Base-by-base conservation (phyloP, 2,888 invertebrate species). In the Andrena bucephala region DNA sequence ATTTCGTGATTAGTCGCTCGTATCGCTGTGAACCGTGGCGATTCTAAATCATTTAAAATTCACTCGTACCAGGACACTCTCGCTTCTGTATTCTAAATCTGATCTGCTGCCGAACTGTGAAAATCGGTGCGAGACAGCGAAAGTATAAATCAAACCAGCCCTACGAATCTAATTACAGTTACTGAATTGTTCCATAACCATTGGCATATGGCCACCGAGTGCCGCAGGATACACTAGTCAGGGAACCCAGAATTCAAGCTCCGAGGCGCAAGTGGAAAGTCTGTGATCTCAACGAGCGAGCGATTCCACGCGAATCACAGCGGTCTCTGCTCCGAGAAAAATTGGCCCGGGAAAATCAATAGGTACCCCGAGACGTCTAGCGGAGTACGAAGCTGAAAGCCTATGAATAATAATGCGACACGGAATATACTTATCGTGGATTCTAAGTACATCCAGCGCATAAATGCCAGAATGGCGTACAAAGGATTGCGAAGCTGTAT, bases 351-450 rank as follows among this genome's bases (percentile, higher is more conserved):
- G 69, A 81, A 66, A 71, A 85, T 84, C 85, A 70, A 84, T 81
- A 74, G 36, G 62, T 33, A 48, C 63, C 27, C 29, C 59, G 72
- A 48, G 62, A 86, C 59, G 79, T 75, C 73, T 68, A 52, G 24
- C 73, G 60, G 72, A 63, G 82, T 77, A 77, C n/a, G 77, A 75
- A 80, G 70, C 36, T 70, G 73, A 72, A 72, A 70, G 75, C 71
- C 74, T 79, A 82, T 86, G 87, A 88, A 88, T 88, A 87, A 84
- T 86, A 87, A 88, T 83, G 84, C 72, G 78, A 81, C 81, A 66
- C 77, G 82, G 72, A 75, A 72, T 77, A 81, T 77, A 77, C 81
- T 84, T 74, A 81, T 86, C 79, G 52, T 65, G 70, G 71, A 76
- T 73, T 78, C 71, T 74, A 87, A 87, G 66, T 84, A 77, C 74